Percentiles rank a stretch among this genome's conserved stretches.
These are phyloP conservation scores for Cecropterus lyciades DNA, from an alignment of 1,140 invertebrate genomes.

Conservation along the genomic window DNA sequence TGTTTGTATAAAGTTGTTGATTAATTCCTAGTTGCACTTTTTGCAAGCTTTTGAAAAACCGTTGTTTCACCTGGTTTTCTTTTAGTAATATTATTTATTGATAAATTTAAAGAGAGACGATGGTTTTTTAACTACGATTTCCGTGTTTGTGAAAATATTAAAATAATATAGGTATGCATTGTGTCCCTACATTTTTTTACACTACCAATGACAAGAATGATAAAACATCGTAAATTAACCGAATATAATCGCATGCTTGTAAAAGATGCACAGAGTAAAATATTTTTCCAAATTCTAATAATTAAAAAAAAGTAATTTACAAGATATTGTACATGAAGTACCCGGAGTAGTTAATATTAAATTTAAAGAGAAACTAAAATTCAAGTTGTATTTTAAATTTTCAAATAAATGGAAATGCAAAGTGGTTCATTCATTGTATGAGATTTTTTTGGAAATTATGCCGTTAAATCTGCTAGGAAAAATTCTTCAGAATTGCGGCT, in stretches of 20 bases:
- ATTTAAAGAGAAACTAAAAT: too few species aligned
- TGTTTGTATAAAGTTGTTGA: slow-evolving; percentile 13
- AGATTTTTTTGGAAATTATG: too few species aligned
- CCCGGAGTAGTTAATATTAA: too few species aligned
- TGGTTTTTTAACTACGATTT: slow-evolving; percentile 15
- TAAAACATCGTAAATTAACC: not conserved
- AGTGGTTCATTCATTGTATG: too few species aligned
- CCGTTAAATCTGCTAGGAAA: too few species aligned
- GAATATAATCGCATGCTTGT: not conserved
- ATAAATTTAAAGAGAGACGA: not conserved
- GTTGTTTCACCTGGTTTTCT: not conserved
- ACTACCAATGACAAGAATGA: not conserved
- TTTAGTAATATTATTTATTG: not conserved
- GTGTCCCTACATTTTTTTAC: not conserved
- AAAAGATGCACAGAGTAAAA: slow-evolving; percentile 4
- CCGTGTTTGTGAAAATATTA: slow-evolving; percentile 7
- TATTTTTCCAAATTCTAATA: slow-evolving; percentile 2
- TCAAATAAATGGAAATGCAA: too few species aligned
- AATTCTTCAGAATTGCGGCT: too few species aligned
- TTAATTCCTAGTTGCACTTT: not conserved
- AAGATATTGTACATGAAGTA: too few species aligned
- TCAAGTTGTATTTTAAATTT: too few species aligned
- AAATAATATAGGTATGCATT: not conserved
- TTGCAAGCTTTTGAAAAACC: not conserved
- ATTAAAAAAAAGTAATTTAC: too few species aligned